Base-by-base conservation (phyloP, 2,797 vertebrate genomes). In the Parauchenoglanis punctatus region DNA sequence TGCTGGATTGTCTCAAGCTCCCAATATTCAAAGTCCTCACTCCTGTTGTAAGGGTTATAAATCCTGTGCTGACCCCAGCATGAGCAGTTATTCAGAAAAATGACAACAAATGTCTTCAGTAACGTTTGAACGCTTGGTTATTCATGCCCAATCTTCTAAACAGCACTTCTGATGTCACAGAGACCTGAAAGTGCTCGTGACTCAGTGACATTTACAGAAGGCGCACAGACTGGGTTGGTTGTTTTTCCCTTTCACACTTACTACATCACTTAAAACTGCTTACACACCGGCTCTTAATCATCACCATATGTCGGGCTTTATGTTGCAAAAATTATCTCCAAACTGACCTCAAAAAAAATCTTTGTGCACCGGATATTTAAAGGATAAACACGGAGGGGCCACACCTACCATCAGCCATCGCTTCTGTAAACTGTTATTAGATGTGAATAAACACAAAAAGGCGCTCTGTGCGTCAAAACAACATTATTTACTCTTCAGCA, bases 11-110 rank as follows among this genome's bases (percentile, higher is more conserved):
- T 77, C 63, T 44, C 23, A 11, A 1, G 2, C 85, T 17, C 84
- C 77, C 7, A 52, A 20, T 11, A 12, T 11, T 75, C 46, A 49
- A 49, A 44, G 28, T 56, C 44, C 20, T 61, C 75, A 46, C 31
- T 85, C 76, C 77, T 67, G 88, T 20, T 84, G 88, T 85, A 81
- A 46, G 70, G 82, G 83, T 83, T 85, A 83, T 89, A 87, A 83
- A 85, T 86, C 84, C 59, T 17, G 73, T 81, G 13, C 75, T 83
- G 87, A 83, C 56, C 82, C 2, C 56, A 85, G 75, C 65, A 70
- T 44, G 13, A 28, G 54, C 46, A 89, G 72, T 82, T 82, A 86
- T n/a, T 80, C 7, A 54, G 35, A 63, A 63, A 52, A 58, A 65
- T 10, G 44, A 73, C n/a, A 86, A 54, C 13, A 68, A 44, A 78